These are phyloP conservation scores for Holacanthella duospinosa DNA, from an alignment of 2,888 invertebrate genomes.

Conservation along the genomic window DNA sequence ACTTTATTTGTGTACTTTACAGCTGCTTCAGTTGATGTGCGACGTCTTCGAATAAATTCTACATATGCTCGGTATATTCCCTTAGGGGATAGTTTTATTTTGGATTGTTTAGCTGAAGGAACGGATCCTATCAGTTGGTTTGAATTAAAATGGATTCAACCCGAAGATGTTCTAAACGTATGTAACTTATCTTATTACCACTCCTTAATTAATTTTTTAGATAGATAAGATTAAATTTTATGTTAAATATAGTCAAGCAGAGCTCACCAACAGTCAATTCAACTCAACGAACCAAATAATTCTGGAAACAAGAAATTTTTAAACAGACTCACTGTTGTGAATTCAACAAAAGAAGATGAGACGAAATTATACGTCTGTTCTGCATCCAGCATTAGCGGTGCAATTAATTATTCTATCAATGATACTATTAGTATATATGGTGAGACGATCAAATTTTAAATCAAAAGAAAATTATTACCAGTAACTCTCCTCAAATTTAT, in stretches of 20 bases:
- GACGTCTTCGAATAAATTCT: slow-evolving; percentile 11
- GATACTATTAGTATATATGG: slow-evolving; percentile 32
- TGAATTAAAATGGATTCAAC: slow-evolving; percentile 18
- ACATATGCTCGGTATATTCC: slow-evolving; percentile 8
- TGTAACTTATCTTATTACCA: too few species aligned
- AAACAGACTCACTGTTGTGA: slow-evolving; percentile 17
- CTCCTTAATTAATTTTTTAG: too few species aligned
- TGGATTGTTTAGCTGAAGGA: slow-evolving; percentile 13
- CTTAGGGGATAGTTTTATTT: slow-evolving; percentile 14
- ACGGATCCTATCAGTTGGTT: slow-evolving; percentile 6
- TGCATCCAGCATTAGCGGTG: slow-evolving; percentile 17
- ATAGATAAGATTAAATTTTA: too few species aligned
- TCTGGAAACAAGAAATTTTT: slow-evolving; percentile 7
- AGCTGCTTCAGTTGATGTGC: not conserved
- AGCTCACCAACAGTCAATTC: not conserved
- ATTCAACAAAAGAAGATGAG: slow-evolving; percentile 32
- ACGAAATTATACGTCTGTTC: slow-evolving; percentile 36
- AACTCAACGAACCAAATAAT: not conserved
- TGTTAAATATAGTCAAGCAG: slow-evolving; percentile 17
- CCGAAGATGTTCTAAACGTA: slow-evolving; percentile 15
- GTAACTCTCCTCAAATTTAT: not conserved
- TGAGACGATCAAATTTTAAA: slow-evolving; percentile 16
- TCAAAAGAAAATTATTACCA: not conserved
- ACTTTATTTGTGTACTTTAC: not conserved
- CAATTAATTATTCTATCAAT: slow-evolving; percentile 9